phyloP scores from a whole-genome alignment of 2,113 vertebrate species.

The Pangasianodon hypophthalmus region DNA sequence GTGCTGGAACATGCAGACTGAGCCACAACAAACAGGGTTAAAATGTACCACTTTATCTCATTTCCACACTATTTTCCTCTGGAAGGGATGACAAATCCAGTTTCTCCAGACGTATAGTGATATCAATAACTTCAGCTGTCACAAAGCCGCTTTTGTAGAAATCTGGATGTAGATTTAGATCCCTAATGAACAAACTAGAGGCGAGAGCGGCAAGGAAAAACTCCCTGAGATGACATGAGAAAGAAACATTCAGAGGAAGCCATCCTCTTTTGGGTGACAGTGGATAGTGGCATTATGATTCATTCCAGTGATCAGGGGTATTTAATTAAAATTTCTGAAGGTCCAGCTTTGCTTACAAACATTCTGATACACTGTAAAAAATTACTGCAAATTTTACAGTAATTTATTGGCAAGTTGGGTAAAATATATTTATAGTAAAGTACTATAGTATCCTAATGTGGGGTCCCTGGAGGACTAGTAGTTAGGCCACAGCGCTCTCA shows the following conservation, averaged over 20 bases:
- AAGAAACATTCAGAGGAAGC: too few species aligned
- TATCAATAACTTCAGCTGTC: not conserved
- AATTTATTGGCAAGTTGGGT: not conserved
- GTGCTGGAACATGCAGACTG: not conserved
- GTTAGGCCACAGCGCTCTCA: too few species aligned
- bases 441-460: not conserved
- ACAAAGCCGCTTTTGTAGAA: too few species aligned
- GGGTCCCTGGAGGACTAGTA: too few species aligned
- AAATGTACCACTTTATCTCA: slow-evolving; percentile 8
- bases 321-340: not conserved
- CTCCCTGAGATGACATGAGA: too few species aligned
- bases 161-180: too few species aligned
- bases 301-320: too few species aligned
- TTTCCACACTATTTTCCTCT: not conserved
- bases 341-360: too few species aligned
- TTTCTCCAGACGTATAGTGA: not conserved
- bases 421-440: too few species aligned
- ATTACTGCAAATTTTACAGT: not conserved
- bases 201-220: too few species aligned
- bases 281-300: too few species aligned
- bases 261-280: not conserved
- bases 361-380: not conserved
- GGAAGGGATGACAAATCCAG: not conserved
- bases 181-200: too few species aligned
- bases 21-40: not conserved